Evolutionary conservation across 2,888 invertebrate genomes (phyloP), one percentile per base, ranked within the genome.

Genomic region (Pristionchus fissidentatus): DNA sequence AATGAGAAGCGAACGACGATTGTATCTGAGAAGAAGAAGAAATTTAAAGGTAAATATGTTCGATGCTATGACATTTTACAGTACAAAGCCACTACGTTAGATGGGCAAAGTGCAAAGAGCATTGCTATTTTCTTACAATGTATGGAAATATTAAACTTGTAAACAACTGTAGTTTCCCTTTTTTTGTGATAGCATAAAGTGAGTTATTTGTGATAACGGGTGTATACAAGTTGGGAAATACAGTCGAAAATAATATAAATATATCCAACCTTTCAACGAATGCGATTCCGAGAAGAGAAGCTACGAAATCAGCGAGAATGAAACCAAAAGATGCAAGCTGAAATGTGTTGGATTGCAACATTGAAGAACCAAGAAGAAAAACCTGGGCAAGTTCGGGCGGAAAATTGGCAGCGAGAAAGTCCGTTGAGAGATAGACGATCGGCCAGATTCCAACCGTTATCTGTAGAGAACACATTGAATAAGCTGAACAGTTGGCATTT

Each of bases 231-330:
- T 60, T n/a, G 29, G n/a, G 29, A n/a, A 60, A 10, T 26, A 15
- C 26, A 8, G 29, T 60, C n/a, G n/a, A n/a, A n/a, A n/a, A n/a
- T n/a, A n/a, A n/a, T n/a, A n/a, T n/a, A n/a, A n/a, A n/a, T n/a
- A n/a, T n/a, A n/a, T n/a, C n/a, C n/a, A n/a, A 70, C 70, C 60
- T 57, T 66, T 77, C 84, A 35, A 84, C 35, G 29, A 84, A 46
- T 0, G 32, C 52, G 26, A 57, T 62, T 1, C 79, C 77, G 2
- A 43, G 29, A 19, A 80, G 46, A 35, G 70, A 46, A 13, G 89
- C 88, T 8, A 86, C 41, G 70, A 89, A 90, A 49, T 89, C 87
- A 7, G 87, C 85, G 1, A 83, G 46, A n/a, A 88, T 89, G 84
- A 89, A 89, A 10, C 77, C 85, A 55, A 89, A 87, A 4, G 89